Conservation (phyloP, 1,140 invertebrate species). For the Drosophila ogumai region DNA sequence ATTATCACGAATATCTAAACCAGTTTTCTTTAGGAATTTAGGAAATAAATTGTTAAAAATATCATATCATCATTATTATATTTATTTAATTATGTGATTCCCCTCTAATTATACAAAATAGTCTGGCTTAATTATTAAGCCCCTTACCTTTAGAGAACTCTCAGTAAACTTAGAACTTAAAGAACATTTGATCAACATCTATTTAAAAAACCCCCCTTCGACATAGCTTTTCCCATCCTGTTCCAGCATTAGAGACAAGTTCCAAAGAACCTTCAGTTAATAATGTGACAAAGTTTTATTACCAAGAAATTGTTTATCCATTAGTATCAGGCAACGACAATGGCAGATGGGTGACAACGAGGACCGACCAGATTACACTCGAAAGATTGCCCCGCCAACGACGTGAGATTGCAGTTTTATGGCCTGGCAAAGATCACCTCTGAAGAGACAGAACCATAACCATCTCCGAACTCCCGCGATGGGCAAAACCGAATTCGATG, state of each 20-base stretch:
- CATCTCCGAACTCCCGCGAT: background rate
- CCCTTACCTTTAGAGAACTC: background rate
- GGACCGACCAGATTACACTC: slow-evolving; percentile 59
- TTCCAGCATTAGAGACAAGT: slow-evolving; percentile 6
- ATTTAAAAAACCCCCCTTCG: background rate
- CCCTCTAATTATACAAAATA: slow-evolving; percentile 1
- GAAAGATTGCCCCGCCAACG: slow-evolving; percentile 63
- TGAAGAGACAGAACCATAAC: slow-evolving; percentile 14
- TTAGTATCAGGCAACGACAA: slow-evolving; percentile 21
- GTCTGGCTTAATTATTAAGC: no score
- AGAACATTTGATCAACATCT: no score
- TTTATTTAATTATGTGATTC: background rate
- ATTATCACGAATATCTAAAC: background rate
- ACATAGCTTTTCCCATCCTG: background rate
- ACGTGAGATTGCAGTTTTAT: slow-evolving; percentile 80
- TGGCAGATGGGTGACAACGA: slow-evolving; percentile 37
- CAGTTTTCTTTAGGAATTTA: no score
- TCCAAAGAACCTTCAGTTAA: background rate
- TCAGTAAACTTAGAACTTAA: no score
- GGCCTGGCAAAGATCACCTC: slow-evolving; percentile 45
- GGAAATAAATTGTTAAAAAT: no score
- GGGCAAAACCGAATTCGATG: slow-evolving; percentile 45
- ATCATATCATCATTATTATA: background rate
- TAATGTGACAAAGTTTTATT: slow-evolving; percentile 44
- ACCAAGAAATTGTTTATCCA: slow-evolving; percentile 68